These are phyloP conservation scores for Punctoribates punctum DNA, from an alignment of 2,888 invertebrate species.

Conservation along the genomic window DNA sequence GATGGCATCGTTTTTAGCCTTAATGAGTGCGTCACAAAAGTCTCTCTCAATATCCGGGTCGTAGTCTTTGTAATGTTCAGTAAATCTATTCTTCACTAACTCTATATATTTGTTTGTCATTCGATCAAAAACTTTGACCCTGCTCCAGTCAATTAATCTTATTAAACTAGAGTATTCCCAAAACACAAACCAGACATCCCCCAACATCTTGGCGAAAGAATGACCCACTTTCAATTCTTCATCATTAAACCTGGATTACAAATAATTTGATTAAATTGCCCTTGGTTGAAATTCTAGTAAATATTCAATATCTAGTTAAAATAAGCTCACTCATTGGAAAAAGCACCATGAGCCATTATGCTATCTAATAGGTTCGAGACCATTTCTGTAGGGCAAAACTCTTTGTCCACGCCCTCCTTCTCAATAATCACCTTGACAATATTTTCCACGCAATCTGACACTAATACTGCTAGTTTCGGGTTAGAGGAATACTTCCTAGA, in stretches of 20 bases:
- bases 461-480: neutral
- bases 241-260: too few relatives aligned
- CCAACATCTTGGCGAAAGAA: too few relatives aligned
- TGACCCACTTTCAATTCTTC: too few relatives aligned
- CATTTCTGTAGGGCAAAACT: neutral
- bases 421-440: neutral
- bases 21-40: constrained; percentile 6
- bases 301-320: too few relatives aligned
- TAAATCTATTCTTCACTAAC: neutral
- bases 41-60: neutral
- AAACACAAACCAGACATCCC: too few relatives aligned
- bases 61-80: neutral
- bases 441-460: neutral
- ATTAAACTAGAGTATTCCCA: too few relatives aligned
- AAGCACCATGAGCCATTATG: neutral
- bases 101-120: neutral
- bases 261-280: too few relatives aligned
- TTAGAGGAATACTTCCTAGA: neutral
- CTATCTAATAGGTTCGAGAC: neutral
- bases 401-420: neutral
- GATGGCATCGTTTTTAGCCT: neutral
- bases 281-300: too few relatives aligned
- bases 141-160: too few relatives aligned
- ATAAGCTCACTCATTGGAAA: neutral
- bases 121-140: too few relatives aligned